phyloP scores from a whole-genome alignment of 2,113 vertebrate species.

The Erythrolamprus reginae region DNA sequence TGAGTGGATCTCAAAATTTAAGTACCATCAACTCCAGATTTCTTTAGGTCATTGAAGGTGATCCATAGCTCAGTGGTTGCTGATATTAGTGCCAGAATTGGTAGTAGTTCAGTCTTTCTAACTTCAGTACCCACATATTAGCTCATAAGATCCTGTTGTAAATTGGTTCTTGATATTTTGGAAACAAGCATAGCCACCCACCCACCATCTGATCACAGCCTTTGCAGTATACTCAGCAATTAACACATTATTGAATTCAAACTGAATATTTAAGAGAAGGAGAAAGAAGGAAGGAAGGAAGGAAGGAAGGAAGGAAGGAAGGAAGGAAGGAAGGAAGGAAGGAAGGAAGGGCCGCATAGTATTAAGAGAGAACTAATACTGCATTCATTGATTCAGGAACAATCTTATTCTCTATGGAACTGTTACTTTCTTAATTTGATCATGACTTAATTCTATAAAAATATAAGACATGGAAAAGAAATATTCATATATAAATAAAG shows the following conservation, averaged over 20 bases:
- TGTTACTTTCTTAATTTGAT: neutral
- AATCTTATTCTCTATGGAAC: neutral
- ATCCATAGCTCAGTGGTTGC: neutral
- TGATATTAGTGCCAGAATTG: neutral
- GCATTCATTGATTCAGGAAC: neutral
- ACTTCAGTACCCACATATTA: conserved; percentile 4
- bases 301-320: neutral
- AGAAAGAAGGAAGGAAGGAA: too few relatives aligned
- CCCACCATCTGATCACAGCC: conserved; percentile 28
- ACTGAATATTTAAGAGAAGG: neutral
- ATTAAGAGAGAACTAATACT: neutral
- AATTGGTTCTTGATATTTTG: conserved; percentile 17
- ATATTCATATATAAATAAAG: neutral
- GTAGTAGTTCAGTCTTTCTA: neutral
- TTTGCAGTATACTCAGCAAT: conserved; percentile 20
- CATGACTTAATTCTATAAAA: neutral
- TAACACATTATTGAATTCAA: conserved; percentile 17
- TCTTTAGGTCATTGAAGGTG: neutral
- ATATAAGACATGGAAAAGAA: neutral
- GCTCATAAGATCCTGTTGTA: conserved; percentile 25
- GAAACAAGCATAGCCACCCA: conserved; percentile 26
- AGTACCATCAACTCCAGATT: neutral
- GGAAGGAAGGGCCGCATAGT: neutral
- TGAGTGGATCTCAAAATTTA: neutral
- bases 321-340: neutral